phyloP scores from a whole-genome alignment of 1,140 invertebrate species.

The Zophobas morio region DNA sequence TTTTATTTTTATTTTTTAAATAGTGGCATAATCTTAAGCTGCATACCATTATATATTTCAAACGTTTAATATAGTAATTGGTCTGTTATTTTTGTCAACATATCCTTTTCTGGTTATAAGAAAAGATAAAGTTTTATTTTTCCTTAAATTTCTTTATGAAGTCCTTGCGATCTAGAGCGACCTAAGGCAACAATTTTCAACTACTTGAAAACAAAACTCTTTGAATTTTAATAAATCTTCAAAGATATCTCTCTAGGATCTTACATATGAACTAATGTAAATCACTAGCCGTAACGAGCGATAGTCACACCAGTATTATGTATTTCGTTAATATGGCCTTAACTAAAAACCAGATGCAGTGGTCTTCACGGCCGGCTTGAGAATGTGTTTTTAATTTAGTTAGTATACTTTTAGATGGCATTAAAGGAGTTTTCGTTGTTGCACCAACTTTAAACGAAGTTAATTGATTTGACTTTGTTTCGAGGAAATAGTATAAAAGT shows the following conservation, averaged over 20 bases:
- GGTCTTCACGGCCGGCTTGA: slow-evolving; percentile 9
- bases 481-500: slow-evolving; percentile 48
- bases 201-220: neutral
- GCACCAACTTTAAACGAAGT: slow-evolving; percentile 49
- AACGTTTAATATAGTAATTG: too few relatives aligned
- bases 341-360: slow-evolving; percentile 16
- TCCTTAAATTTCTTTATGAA: too few relatives aligned
- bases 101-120: too few relatives aligned
- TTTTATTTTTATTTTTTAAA: too few relatives aligned
- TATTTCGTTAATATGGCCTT: neutral
- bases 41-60: too few relatives aligned
- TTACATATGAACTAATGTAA: too few relatives aligned
- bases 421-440: slow-evolving; percentile 40
- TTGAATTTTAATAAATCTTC: too few relatives aligned
- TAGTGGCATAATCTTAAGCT: too few relatives aligned
- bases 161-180: neutral
- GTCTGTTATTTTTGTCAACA: too few relatives aligned
- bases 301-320: neutral
- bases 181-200: slow-evolving; percentile 1
- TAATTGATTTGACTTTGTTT: slow-evolving; percentile 46
- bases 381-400: slow-evolving; percentile 49
- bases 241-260: too few relatives aligned
- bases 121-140: too few relatives aligned
- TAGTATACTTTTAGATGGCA: slow-evolving; percentile 45
- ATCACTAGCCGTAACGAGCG: too few relatives aligned